Base-by-base conservation (phyloP, 1,140 invertebrate species). In the Periplaneta americana region DNA sequence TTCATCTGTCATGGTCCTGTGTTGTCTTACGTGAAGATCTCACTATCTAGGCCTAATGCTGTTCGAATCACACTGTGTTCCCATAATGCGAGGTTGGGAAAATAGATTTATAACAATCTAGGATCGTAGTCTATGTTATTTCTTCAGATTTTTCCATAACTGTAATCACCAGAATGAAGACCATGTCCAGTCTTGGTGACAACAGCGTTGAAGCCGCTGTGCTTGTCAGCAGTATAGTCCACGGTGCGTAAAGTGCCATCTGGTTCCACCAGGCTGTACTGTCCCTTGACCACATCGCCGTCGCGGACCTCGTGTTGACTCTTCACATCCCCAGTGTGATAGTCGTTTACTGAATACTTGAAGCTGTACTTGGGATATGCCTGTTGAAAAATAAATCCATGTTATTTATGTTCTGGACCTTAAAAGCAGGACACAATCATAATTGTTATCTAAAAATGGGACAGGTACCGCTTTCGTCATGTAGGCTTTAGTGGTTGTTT, bases 311-410 rank as follows among this genome's bases (percentile, higher is more conserved):
- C 91, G 66, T 89, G 85, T 83, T 91, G 91, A 83, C 87, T 88
- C 84, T 91, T 91, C 82, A 90, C 87, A 85, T 92, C 91, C 13
- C 90, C 89, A 36, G 91, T 91, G 85, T 91, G 87, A 28, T 87
- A 86, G 82, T 91, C 91, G 66, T 88, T 88, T 74, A 92, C 90
- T 28, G 86, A 87, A 83, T 92, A 92, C 18, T 87, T 84, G 85
- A 90, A 92, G 75, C 86, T 86, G 84, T 91, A 91, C 80, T 90
- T 88, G 11, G 90, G 82, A 48, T 82, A 32, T 0, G 39, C 78
- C 78, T 80, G 48, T 13, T 15, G 34, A n/a, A 57, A 9, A 74
- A 80, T n/a, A 75, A 76, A 66, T 3, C 2, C 15, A 6, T 66
- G n/a, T n/a, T n/a, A n/a, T n/a, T n/a, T n/a, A n/a, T n/a, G n/a